Base-by-base conservation (phyloP, 2,888 invertebrate species). In the Clanis bilineata region DNA sequence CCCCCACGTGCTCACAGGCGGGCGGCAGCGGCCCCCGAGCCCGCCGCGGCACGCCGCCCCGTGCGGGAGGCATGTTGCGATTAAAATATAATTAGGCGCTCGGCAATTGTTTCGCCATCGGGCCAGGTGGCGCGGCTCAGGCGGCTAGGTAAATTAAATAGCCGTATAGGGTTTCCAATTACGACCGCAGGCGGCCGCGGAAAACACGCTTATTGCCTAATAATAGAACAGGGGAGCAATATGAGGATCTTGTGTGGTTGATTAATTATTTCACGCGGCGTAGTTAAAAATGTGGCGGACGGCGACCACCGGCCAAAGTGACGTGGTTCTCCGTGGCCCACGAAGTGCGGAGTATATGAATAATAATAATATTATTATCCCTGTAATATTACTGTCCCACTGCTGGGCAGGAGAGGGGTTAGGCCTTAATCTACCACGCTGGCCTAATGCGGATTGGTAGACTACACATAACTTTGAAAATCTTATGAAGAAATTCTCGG, bases 31-130 rank as follows among this genome's bases (percentile, higher is more conserved):
- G 41, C 67, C 71, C 69, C 63, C 64, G 62, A 62, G 61, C 69
- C 64, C 64, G 67, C 72, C 65, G 65, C 63, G 63, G 63, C 63
- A 61, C 28, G 65, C 67, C 71, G 68, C 63, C 64, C 72, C 66
- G 73, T 66, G 77, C 76, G 77, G 76, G 80, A 80, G 80, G 82
- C 76, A 76, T 79, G 85, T 85, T 84, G 85, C 88, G 89, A 91
- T 92, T 92, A 91, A 92, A 91, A 90, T 88, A 92, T 91, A 91
- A 92, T 91, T 91, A 92, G 90, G 86, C 86, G 84, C 81, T 77
- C 79, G 85, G 88, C 89, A 89, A 92, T 92, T 88, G 90, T 91
- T 90, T 91, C 85, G 82, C 87, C 87, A 90, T 91, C 86, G 88
- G 82, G 85, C 82, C 91, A 91, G 90, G 90, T 90, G 80, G 51